Base-by-base conservation (phyloP, 2,888 invertebrate species). In the Myopa testacea region DNA sequence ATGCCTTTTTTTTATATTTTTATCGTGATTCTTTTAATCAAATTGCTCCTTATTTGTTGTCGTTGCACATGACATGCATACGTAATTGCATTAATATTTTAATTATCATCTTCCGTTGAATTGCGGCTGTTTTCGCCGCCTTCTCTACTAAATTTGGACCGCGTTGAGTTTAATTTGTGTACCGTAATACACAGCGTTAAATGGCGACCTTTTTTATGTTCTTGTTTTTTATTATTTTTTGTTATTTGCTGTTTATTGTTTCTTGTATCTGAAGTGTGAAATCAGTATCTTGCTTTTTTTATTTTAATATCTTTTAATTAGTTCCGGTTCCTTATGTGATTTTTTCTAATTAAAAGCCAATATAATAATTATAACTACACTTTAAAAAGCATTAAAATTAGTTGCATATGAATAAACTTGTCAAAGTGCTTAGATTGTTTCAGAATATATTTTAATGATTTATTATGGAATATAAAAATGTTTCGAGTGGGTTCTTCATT, bases 41-140 rank as follows among this genome's bases (percentile, higher is more conserved):
- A 4, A n/a, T 50, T 34, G 45, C 45, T 45, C 0, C 45, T 45
- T 45, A 37, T 45, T 45, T 45, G 45, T 65, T 65, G 65, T 65
- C 38, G 34, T 37, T 14, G 3, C 65, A 65, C 65, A 14, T 34
- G 65, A 65, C 65, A 65, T 65, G 65, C 37, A 34, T 65, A 34
- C 65, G 37, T 65, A 65, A 65, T 38, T 26, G 65, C 38, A 37
- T 65, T 37, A 34, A 37, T 16, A 37, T 65, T 65, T 65, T 65
- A 65, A 65, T 65, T 26, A 63, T 12, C 19, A 14, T 1, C 4
- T 63, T 63, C 34, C 63, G 4, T 79, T 78, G 55, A 45, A 4
- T 38, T 78, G 12, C 12, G 38, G 14, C 3, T 71, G 52, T 16
- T 58, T 52, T 40, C 6, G n/a, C 55, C 55, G 4, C 55, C n/a